Evolutionary conservation across 2,113 vertebrate genomes (phyloP).

Genomic region (Leptobrachium leishanense): DNA sequence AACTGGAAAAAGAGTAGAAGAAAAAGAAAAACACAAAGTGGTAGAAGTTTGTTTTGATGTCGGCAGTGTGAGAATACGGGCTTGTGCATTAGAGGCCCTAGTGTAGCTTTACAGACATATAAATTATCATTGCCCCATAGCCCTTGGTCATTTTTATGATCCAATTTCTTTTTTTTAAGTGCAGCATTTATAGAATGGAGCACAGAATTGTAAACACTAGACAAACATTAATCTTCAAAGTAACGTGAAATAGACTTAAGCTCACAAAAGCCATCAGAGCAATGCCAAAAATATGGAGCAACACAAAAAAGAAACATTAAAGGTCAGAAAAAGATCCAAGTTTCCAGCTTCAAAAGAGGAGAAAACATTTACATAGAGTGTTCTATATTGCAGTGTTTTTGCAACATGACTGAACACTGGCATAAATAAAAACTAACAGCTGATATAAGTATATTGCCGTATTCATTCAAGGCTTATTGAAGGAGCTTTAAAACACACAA

Average conservation of each 20-base stretch:
- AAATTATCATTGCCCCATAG: conserved; percentile 65
- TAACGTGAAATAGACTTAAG: conserved; percentile 56
- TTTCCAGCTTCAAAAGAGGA: conserved; percentile 38
- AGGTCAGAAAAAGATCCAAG: conserved; percentile 29
- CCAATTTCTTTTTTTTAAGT: conserved; percentile 61
- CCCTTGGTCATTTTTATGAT: conserved; percentile 63
- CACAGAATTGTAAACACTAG: conserved; percentile 58
- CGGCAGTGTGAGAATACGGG: conserved; percentile 57
- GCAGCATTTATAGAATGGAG: conserved; percentile 58
- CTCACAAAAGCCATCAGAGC: conserved; percentile 54
- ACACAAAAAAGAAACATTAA: conserved; percentile 50
- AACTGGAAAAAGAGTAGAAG: conserved; percentile 32
- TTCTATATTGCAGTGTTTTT: conserved; percentile 33
- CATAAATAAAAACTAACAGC: conserved; percentile 19
- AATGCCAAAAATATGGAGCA: conserved; percentile 51
- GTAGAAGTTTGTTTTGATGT: conserved; percentile 58
- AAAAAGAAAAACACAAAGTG: conserved; percentile 29
- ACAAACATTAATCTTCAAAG: conserved; percentile 58
- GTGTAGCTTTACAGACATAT: conserved; percentile 60
- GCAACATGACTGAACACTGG: conserved; percentile 21
- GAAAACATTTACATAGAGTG: conserved; percentile 48
- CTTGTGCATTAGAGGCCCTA: conserved; percentile 63
- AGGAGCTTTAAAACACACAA: conserved; percentile 36
- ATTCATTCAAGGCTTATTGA: conserved; percentile 8
- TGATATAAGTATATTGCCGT: conserved; percentile 22